A percentile compares a stretch with the other conserved stretches of the same genome.
These are phyloP conservation scores for Paracentrotus lividus DNA, from an alignment of 53 echinoderm and acorn worm species.

Conservation along the genomic window DNA sequence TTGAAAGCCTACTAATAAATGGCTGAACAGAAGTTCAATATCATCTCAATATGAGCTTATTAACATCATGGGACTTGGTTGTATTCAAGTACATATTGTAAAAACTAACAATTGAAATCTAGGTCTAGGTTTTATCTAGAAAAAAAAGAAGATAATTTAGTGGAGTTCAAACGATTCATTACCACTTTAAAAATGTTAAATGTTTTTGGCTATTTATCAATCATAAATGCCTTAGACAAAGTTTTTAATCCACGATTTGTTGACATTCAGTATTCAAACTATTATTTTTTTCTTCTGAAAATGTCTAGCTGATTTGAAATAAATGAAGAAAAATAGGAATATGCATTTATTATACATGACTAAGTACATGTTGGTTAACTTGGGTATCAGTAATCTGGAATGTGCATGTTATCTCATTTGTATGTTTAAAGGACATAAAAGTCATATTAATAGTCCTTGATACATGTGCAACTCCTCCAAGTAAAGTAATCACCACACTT, in stretches of 20 bases:
- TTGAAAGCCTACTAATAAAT: background rate
- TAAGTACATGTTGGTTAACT: background rate
- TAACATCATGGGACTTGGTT: background rate
- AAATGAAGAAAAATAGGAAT: background rate
- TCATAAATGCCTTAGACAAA: too few species aligned
- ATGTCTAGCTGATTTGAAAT: background rate
- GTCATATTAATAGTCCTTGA: background rate
- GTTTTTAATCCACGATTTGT: too few species aligned
- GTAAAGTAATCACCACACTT: background rate
- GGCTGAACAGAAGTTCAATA: conserved; percentile 18
- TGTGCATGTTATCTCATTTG: background rate
- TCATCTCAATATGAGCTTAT: background rate
- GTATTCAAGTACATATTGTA: background rate
- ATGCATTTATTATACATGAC: background rate
- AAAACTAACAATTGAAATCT: background rate
- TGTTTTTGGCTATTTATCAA: too few species aligned
- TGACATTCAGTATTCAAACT: too few species aligned
- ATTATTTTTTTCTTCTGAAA: too few species aligned
- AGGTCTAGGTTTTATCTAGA: background rate
- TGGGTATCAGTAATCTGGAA: background rate
- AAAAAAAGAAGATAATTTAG: too few species aligned
- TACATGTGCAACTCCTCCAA: background rate
- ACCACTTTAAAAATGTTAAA: too few species aligned
- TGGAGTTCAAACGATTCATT: background rate
- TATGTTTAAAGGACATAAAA: background rate